Evolutionary conservation across 2,797 vertebrate genomes (phyloP).

Genomic region (Myripristis murdjan): DNA sequence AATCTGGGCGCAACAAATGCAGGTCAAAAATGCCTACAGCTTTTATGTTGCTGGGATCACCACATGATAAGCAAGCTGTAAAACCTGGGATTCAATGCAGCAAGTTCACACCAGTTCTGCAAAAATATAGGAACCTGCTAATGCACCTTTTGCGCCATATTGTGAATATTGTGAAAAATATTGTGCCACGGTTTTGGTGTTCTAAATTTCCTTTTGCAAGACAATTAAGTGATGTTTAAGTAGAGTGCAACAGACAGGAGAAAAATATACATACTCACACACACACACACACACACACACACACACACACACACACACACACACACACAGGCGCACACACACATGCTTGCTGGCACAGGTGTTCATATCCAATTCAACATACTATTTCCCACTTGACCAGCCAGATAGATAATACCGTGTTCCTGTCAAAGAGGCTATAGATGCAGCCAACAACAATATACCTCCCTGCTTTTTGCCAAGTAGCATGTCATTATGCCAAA

Average conservation of each 20-base stretch:
- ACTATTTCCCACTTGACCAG: constrained; percentile 79
- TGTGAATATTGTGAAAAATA: too few relatives aligned
- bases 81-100: too few relatives aligned
- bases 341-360: constrained; percentile 63
- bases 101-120: too few relatives aligned
- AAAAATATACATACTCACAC: background rate
- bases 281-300: constrained; percentile 18
- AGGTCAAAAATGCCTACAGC: too few relatives aligned
- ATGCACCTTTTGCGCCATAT: too few relatives aligned
- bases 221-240: constrained; percentile 27
- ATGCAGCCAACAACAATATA: constrained; percentile 51
- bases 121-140: too few relatives aligned
- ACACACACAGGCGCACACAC: too few relatives aligned
- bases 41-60: too few relatives aligned
- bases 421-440: constrained; percentile 51
- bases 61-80: too few relatives aligned
- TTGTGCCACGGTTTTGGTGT: too few relatives aligned
- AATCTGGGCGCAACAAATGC: too few relatives aligned
- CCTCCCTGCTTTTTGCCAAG: constrained; percentile 34
- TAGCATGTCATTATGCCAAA: constrained; percentile 56
- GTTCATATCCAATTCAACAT: constrained; percentile 65
- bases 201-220: constrained; percentile 4
- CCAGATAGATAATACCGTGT: constrained; percentile 70
- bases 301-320: constrained; percentile 18
- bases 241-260: constrained; percentile 25